Evolutionary conservation across 2,888 invertebrate species (phyloP), one percentile per base, ranked within the genome.

Genomic region (Sesia bembeciformis): DNA sequence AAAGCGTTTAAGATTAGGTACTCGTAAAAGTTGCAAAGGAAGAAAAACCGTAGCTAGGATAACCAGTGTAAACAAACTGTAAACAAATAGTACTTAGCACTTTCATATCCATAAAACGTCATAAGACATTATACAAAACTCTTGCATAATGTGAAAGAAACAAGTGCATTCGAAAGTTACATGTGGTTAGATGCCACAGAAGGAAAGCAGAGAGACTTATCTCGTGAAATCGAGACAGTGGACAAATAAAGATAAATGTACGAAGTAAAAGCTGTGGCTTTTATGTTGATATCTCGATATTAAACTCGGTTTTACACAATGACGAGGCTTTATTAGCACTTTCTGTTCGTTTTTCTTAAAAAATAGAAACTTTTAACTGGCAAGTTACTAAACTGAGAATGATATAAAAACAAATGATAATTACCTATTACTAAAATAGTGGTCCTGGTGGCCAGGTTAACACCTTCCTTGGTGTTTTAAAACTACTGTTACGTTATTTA

Each of bases 81-180:
- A 23, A 23, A 23, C 23, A 23, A 23, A 23, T 23, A 23, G 23
- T 23, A 23, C 23, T 23, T 23, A 23, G 23, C 23, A 23, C 23
- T 42, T 42, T 42, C 7, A 42, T 42, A 6, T 42, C 7, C 7
- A 42, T 7, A 6, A 42, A 42, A 42, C 42, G 7, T 42, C 7
- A 42, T 42, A 3, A 7, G 42, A 5, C 5, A 42, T 6, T 7
- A 42, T 6, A 1, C 42, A 42, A 7, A 42, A 5, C 7, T 50
- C 38, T 50, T 39, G 39, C 5, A 7, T 50, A 39, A 38, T 50
- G 50, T 7, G 46, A 46, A 7, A 46, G 46, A 46, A 23, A 59
- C 58, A 59, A 65, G 56, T 67, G 66, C 62, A 66, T 56, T 75
- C 67, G 74, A 77, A 77, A 74, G 76, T 70, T 62, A 64, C 54